Percentiles rank a stretch among this genome's conserved stretches.
These are phyloP conservation scores for Bombyx huttoni DNA, from an alignment of 2,888 invertebrate species.

Conservation along the genomic window DNA sequence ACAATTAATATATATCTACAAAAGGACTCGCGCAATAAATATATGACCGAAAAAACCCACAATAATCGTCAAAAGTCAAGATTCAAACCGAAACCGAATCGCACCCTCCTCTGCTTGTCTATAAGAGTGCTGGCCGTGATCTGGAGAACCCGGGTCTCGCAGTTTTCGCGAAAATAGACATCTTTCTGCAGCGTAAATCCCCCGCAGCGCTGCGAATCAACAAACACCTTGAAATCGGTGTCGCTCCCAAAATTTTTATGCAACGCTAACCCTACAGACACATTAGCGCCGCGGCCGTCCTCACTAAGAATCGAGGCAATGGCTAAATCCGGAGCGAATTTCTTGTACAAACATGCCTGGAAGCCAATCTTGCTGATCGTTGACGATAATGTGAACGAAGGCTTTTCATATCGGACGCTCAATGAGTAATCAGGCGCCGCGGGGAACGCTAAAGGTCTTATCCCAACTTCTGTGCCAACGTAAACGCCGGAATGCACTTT, in stretches of 20 bases:
- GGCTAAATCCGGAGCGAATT: constrained; percentile 41
- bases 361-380: constrained; percentile 46
- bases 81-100: constrained; percentile 55
- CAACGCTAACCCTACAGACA: constrained; percentile 43
- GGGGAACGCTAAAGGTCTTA: constrained; percentile 37
- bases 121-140: constrained; percentile 49
- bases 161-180: constrained; percentile 43
- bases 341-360: constrained; percentile 51
- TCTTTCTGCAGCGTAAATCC: constrained; percentile 58
- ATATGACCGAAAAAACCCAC: too few species aligned
- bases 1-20: constrained; percentile 38
- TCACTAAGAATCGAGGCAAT: constrained; percentile 51
- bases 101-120: constrained; percentile 46
- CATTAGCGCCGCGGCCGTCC: constrained; percentile 24
- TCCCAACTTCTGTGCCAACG: constrained; percentile 44
- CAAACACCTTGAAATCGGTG: constrained; percentile 53
- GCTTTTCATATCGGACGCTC: constrained; percentile 44
- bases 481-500: constrained; percentile 37
- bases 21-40: constrained; percentile 1
- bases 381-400: constrained; percentile 37
- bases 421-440: constrained; percentile 39
- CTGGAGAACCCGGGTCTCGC: constrained; percentile 42
- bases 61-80: constrained; percentile 42
- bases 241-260: constrained; percentile 46
- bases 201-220: constrained; percentile 54